Evolutionary conservation across 2,888 invertebrate genomes (phyloP), one percentile per base, ranked within the genome.

Genomic region (Mycalesis mineus): DNA sequence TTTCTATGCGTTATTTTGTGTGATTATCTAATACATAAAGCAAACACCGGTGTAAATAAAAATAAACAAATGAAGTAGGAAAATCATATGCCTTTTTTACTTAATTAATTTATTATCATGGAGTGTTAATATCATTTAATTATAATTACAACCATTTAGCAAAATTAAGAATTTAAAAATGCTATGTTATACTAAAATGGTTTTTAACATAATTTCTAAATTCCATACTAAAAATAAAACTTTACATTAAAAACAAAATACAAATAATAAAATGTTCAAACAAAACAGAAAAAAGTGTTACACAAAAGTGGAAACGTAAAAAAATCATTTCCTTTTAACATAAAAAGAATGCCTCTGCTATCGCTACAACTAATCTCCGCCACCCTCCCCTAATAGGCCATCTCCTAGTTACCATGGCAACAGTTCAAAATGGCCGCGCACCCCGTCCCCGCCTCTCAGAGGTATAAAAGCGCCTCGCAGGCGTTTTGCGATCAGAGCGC

Each of bases 361-460:
- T 73, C 86, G 64, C 68, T 88, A 86, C 87, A 61, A 77, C 83
- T 89, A 88, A 89, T 88, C 88, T 88, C 78, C 82, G 71, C 88
- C 87, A 86, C 88, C 88, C 87, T 84, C 79, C 78, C 78, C 78
- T 89, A 89, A 89, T 89, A 88, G 88, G 88, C 88, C 88, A 88
- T 89, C 88, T 89, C 88, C 88, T 81, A 73, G 84, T 88, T 68
- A 66, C 85, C 67, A 86, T 88, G 69, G 83, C 65, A 75, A 88
- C 87, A 70, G 71, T 70, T 68, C 83, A 88, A 89, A 84, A 88
- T 88, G 88, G 88, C 88, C 77, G 88, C 73, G 71, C 65, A 57
- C 63, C 72, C 76, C 77, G 78, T 68, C 77, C 75, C 68, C 75
- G 68, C 74, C 70, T 68, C 71, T 76, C 71, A 62, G 67, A 70